phyloP scores from a whole-genome alignment of 1,140 invertebrate species.

The Cryptotermes secundus region DNA sequence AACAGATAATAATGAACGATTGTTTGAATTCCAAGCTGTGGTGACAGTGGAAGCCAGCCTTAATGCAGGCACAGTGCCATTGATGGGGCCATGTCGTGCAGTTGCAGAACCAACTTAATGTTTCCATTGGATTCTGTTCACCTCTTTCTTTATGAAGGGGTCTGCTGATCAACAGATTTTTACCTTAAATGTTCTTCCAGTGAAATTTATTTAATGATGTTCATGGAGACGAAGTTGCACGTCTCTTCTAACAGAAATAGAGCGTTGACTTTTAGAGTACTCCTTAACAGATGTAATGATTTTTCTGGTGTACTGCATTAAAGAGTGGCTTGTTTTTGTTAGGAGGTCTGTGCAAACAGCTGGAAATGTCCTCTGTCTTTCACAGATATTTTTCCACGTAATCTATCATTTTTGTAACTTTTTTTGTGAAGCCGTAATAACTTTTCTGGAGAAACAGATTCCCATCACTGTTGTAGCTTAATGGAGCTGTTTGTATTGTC shows the following conservation, averaged over 20 bases:
- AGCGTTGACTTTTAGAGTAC: neutral
- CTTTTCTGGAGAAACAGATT: neutral
- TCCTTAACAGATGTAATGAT: neutral
- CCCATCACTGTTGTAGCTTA: neutral
- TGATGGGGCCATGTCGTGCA: neutral
- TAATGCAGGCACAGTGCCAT: neutral
- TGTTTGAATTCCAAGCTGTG: neutral
- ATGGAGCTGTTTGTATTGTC: too few species aligned
- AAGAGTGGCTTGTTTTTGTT: neutral
- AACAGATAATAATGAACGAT: neutral
- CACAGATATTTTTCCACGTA: neutral
- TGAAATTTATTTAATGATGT: slow-evolving; percentile 8
- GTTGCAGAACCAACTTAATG: neutral
- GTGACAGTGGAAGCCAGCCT: neutral
- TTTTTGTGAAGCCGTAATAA: too few species aligned
- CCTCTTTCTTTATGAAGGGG: neutral
- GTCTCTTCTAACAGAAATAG: neutral
- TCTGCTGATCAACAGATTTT: slow-evolving; percentile 4
- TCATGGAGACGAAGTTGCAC: neutral
- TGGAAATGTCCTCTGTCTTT: neutral
- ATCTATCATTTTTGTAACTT: neutral
- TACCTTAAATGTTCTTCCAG: slow-evolving; percentile 1
- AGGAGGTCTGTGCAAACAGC: neutral
- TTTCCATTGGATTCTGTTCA: neutral
- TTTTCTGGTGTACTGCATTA: neutral